Evolutionary conservation across 2,888 invertebrate genomes (phyloP), one percentile per base, ranked within the genome.

Genomic region (Dromius quadrimaculatus): DNA sequence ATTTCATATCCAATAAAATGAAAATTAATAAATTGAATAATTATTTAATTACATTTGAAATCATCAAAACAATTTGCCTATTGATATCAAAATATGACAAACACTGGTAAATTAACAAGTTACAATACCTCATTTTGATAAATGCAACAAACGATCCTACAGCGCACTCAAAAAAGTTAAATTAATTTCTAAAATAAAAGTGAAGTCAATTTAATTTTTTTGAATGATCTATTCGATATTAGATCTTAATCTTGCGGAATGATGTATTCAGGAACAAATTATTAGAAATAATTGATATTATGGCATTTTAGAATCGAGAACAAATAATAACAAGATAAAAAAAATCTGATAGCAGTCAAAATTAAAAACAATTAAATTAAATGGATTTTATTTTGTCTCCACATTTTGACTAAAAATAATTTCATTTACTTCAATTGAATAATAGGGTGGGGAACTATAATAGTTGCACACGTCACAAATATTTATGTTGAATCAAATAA

Each of bases 21-120:
- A 54, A 54, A 54, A 54, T 54, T 54, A 54, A 54, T 54, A 54
- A 54, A 54, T 54, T 54, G 28, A 54, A 54, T 54, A 54, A 54
- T 54, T 54, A 54, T 28, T 54, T 54, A 54, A 54, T 54, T 54
- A 54, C 50, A 54, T 54, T 54, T 54, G 23, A 54, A 54, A 54
- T 54, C 50, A 54, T 54, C 28, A 54, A 54, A 54, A 54, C 50
- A 54, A 54, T 54, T 54, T 54, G 23, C 50, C 50, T 54, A 54
- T 54, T 23, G 50, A 54, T 54, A 54, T 54, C 50, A 54, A 54
- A 54, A 54, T 54, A 54, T 54, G 50, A 54, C 50, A 54, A 54
- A 54, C 50, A 54, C 50, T 54, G 50, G 50, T 54, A 54, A 15
- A 28, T 28, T 28, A 54, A 54, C 32, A 28, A 54, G 50, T 28